A percentile compares a stretch with the other conserved stretches of the same genome.
phyloP scores from a whole-genome alignment of 2,888 invertebrate genomes.

The Muschampia plurimacula region DNA sequence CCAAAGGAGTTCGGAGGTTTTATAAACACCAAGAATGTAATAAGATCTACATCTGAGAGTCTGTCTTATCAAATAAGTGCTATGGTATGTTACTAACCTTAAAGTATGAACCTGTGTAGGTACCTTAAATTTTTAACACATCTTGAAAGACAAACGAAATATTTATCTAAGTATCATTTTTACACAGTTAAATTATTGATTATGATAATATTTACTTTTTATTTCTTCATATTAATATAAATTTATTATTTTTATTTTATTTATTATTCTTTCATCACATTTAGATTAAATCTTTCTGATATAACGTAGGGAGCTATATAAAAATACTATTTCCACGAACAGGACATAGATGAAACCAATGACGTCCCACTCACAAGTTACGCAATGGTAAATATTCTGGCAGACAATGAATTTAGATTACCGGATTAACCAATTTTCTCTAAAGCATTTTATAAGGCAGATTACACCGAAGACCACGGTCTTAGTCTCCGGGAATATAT shows the following conservation, averaged over 20 bases:
- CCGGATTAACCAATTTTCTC: constrained; percentile 78
- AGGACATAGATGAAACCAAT: constrained; percentile 72
- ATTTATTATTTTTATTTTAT: no score
- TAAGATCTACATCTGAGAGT: constrained; percentile 67
- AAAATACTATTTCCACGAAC: constrained; percentile 7
- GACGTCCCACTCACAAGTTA: constrained; percentile 57
- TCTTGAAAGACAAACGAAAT: no score
- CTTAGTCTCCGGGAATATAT: constrained; percentile 59
- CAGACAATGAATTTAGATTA: constrained; percentile 66
- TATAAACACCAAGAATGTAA: constrained; percentile 64
- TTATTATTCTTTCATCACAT: no score
- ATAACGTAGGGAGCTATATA: not conserved
- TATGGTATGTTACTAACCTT: constrained; percentile 61
- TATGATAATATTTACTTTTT: no score
- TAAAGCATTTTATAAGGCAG: constrained; percentile 71
- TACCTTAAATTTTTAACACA: no score
- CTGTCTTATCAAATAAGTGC: constrained; percentile 66
- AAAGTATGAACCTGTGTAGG: no score
- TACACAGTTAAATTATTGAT: no score
- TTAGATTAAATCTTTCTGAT: no score
- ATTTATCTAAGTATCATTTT: no score
- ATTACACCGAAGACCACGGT: constrained; percentile 62
- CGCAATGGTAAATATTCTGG: constrained; percentile 64
- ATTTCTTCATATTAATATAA: no score
- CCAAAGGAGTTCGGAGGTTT: constrained; percentile 69